Evolutionary conservation across 2,888 invertebrate genomes (phyloP).

Genomic region (Pterostichus niger): DNA sequence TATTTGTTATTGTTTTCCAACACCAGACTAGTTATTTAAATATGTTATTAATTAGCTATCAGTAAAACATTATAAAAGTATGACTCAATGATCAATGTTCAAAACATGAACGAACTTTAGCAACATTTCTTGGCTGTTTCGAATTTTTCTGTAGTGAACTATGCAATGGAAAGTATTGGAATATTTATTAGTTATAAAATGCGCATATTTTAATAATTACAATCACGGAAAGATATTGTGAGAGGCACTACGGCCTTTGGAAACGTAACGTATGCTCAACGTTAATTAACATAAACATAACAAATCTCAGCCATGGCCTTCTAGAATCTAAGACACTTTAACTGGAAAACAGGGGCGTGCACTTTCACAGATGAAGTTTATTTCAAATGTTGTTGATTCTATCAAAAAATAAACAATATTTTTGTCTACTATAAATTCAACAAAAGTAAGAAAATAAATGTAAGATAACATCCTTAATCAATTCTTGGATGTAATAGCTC

Average conservation of each 20-base stretch:
- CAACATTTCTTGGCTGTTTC: conserved; percentile 14
- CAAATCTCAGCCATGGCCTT: conserved; percentile 53
- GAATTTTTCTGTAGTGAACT: conserved; percentile 7
- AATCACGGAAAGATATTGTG: conserved; percentile 33
- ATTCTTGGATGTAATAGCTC: too few species aligned
- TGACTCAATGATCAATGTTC: background rate
- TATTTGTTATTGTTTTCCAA: too few species aligned
- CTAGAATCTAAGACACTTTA: background rate
- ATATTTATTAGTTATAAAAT: conserved; percentile 42
- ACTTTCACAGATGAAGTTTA: too few species aligned
- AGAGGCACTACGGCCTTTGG: conserved; percentile 22
- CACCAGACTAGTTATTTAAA: too few species aligned
- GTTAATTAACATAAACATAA: conserved; percentile 37
- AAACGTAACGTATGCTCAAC: background rate
- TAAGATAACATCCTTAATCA: too few species aligned
- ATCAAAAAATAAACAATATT: too few species aligned
- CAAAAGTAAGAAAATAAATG: too few species aligned
- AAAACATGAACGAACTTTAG: too few species aligned
- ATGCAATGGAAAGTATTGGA: conserved; percentile 40
- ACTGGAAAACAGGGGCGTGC: too few species aligned
- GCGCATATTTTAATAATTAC: conserved; percentile 25
- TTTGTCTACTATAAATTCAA: too few species aligned
- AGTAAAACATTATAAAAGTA: background rate
- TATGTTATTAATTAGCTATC: too few species aligned
- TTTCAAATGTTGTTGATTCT: too few species aligned